Evolutionary conservation across 2,888 invertebrate species (phyloP).

Genomic region (Epirrhoe alternata): DNA sequence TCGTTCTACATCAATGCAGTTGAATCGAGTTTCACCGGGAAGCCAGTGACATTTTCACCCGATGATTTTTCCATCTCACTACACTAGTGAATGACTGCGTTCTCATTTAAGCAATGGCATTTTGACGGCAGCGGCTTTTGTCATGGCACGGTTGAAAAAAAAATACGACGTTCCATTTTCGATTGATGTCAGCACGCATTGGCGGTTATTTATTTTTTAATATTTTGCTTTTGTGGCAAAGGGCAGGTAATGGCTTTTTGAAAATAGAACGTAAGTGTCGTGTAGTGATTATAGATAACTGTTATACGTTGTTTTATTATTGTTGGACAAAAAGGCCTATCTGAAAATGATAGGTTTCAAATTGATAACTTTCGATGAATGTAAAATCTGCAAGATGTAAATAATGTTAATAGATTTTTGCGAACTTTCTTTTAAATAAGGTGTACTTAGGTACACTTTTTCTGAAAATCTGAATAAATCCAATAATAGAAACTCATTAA

Average conservation of each 20-base stretch:
- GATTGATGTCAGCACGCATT: constrained; percentile 70
- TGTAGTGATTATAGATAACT: too few species aligned
- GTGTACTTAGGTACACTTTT: constrained; percentile 1
- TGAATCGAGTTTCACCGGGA: constrained; percentile 54
- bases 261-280: not conserved
- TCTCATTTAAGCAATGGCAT: constrained; percentile 83
- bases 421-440: too few species aligned
- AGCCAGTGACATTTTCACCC: constrained; percentile 71
- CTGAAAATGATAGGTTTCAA: too few species aligned
- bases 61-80: constrained; percentile 82
- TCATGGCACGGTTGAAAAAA: constrained; percentile 59
- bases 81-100: constrained; percentile 80
- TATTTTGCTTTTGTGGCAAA: constrained; percentile 22
- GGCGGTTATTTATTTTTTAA: constrained; percentile 50
- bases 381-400: too few species aligned
- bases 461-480: constrained; percentile 32
- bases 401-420: too few species aligned
- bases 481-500: constrained; percentile 57
- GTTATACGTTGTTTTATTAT: too few species aligned
- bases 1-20: constrained; percentile 35
- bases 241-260: constrained; percentile 2
- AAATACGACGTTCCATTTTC: constrained; percentile 74
- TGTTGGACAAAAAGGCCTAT: too few species aligned
- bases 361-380: too few species aligned
- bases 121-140: constrained; percentile 76